Evolutionary conservation across 2,888 invertebrate species (phyloP).

Genomic region (Pyrrhosoma nymphula): DNA sequence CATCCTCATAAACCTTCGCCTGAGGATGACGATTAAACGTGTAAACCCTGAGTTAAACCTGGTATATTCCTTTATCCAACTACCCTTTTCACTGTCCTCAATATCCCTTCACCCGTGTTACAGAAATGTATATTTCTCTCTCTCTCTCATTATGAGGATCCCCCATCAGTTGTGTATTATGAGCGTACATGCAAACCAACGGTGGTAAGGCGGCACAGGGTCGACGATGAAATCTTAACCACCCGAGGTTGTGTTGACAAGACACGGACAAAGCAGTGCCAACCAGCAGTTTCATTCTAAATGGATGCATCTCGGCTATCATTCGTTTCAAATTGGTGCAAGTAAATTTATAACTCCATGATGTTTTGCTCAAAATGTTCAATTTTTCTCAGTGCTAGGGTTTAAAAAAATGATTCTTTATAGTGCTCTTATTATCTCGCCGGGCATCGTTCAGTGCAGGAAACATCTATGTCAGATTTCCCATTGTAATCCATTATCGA

Average conservation of each 20-base stretch:
- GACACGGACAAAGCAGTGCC: neutral
- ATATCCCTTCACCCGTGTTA: neutral
- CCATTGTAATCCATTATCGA: too few species aligned
- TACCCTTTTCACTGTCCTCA: neutral
- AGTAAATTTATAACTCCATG: neutral
- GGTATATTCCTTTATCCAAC: neutral
- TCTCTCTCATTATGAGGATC: slow-evolving; percentile 44
- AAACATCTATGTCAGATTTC: too few species aligned
- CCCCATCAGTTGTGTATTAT: slow-evolving; percentile 53
- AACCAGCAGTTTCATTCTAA: neutral
- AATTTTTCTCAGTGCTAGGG: neutral
- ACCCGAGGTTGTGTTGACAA: neutral
- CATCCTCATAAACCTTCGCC: too few species aligned
- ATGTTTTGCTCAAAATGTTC: neutral
- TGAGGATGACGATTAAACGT: too few species aligned
- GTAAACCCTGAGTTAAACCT: too few species aligned
- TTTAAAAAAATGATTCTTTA: too few species aligned
- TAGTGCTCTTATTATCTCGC: too few species aligned
- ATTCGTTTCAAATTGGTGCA: neutral
- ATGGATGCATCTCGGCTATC: neutral
- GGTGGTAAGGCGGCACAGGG: neutral
- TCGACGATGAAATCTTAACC: neutral
- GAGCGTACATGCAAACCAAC: slow-evolving; percentile 35
- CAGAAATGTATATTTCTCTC: slow-evolving; percentile 10
- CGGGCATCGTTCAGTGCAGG: too few species aligned